A percentile compares a stretch with the other conserved stretches of the same genome.
Evolutionary conservation across 2,888 invertebrate species (phyloP).

Genomic region (Aporophyla nigra): DNA sequence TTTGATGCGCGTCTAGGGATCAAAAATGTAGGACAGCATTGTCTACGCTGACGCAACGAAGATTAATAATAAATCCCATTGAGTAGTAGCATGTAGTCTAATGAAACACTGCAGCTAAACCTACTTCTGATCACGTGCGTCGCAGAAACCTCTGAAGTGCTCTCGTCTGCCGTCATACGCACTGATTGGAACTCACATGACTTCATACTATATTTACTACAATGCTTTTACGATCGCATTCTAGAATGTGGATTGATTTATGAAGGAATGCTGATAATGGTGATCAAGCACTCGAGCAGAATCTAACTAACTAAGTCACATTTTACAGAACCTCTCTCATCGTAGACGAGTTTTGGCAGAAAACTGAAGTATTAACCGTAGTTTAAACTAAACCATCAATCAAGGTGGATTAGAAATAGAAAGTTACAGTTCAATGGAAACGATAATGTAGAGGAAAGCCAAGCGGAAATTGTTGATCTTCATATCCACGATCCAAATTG

Average conservation of each 20-base stretch:
- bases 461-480: slow-evolving; percentile 36
- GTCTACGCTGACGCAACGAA: slow-evolving; percentile 32
- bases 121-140: slow-evolving; percentile 69
- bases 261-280: neutral
- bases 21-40: slow-evolving; percentile 56
- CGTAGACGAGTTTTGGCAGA: neutral
- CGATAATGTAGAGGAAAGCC: slow-evolving; percentile 7
- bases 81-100: slow-evolving; percentile 48
- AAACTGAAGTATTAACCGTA: neutral
- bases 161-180: slow-evolving; percentile 69
- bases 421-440: slow-evolving; percentile 15
- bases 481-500: slow-evolving; percentile 38
- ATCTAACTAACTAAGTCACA: neutral
- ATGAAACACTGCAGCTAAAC: slow-evolving; percentile 61
- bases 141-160: slow-evolving; percentile 74
- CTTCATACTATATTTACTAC: slow-evolving; percentile 57
- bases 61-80: slow-evolving; percentile 56
- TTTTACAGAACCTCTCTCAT: too few species aligned
- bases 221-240: slow-evolving; percentile 35
- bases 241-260: slow-evolving; percentile 40
- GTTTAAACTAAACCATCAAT: neutral
- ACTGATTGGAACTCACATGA: slow-evolving; percentile 71
- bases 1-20: slow-evolving; percentile 50
- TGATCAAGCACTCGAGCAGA: neutral
- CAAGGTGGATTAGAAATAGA: slow-evolving; percentile 13